These are phyloP conservation scores for Apodemia duryi DNA, from an alignment of 2,888 invertebrate species.

Conservation along the genomic window DNA sequence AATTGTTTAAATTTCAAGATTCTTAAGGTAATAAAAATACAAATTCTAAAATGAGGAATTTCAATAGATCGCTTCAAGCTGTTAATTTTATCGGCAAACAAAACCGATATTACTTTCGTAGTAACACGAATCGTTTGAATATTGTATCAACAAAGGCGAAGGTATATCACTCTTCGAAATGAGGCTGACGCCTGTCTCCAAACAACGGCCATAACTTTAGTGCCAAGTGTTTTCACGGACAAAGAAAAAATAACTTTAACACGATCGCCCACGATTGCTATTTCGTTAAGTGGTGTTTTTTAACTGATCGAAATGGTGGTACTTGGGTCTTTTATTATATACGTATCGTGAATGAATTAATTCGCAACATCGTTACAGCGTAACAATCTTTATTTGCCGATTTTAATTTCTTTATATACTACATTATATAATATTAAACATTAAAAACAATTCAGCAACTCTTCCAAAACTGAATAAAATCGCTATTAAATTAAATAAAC, in stretches of 20 bases:
- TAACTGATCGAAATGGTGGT: conserved; percentile 55
- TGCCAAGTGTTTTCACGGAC: conserved; percentile 40
- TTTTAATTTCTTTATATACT: background rate
- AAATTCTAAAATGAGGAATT: background rate
- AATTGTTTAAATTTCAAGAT: too few species aligned
- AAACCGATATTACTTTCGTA: conserved; percentile 23
- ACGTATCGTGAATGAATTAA: conserved; percentile 27
- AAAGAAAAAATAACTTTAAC: conserved; percentile 60
- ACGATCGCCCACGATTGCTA: conserved; percentile 48
- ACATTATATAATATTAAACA: background rate
- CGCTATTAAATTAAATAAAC: background rate
- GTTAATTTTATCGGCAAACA: conserved; percentile 23
- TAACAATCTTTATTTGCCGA: background rate
- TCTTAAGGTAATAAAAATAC: background rate
- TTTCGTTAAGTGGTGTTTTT: conserved; percentile 40
- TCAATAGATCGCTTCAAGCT: background rate
- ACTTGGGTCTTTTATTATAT: conserved; percentile 60
- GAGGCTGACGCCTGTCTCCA: conserved; percentile 57
- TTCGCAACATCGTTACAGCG: background rate
- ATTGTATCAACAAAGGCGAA: conserved; percentile 59
- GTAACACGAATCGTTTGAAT: conserved; percentile 39
- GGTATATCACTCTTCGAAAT: conserved; percentile 68
- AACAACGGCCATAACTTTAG: conserved; percentile 67
- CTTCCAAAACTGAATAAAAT: background rate
- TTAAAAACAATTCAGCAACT: background rate